Percentiles rank a stretch among this genome's conserved stretches.
Conservation (phyloP, 30 jellyfish, hydroid and myxozoan genomes). For the Mastigias papua region DNA sequence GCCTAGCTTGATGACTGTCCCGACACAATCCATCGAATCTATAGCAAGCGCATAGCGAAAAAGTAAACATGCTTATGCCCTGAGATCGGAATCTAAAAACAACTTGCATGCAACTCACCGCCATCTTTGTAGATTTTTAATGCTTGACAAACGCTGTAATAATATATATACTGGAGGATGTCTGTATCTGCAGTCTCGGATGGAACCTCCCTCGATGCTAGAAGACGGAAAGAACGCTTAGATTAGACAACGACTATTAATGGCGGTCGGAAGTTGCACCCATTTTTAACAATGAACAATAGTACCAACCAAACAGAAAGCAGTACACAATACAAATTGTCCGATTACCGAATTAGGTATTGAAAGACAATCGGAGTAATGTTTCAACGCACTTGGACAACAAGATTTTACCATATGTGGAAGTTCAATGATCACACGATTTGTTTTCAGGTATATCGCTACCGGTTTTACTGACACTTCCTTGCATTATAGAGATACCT, state of each 20-base stretch:
- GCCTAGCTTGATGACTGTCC: slow-evolving; percentile 11
- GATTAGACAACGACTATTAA: background rate
- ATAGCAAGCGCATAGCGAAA: background rate
- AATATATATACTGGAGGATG: too few relatives aligned
- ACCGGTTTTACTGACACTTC: too few relatives aligned
- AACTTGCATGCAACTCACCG: background rate
- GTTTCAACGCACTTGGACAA: background rate
- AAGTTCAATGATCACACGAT: background rate
- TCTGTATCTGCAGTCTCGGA: background rate
- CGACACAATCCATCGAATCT: background rate
- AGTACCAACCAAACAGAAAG: background rate
- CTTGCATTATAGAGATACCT: too few relatives aligned
- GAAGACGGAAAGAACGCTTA: slow-evolving; percentile 16
- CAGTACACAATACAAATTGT: background rate
- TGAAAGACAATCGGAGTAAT: background rate
- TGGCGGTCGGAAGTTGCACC: slow-evolving; percentile 36
- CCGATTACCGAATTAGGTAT: background rate
- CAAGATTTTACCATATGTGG: slow-evolving; percentile 10
- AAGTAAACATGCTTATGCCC: background rate
- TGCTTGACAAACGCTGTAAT: background rate
- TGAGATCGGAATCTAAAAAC: background rate
- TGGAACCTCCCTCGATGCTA: slow-evolving; percentile 3
- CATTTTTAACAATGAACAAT: background rate
- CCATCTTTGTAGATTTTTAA: slow-evolving; percentile 8
- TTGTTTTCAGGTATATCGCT: background rate